These are phyloP conservation scores for Mionectes olivaceus DNA, from an alignment of 2,797 vertebrate species.

Conservation along the genomic window DNA sequence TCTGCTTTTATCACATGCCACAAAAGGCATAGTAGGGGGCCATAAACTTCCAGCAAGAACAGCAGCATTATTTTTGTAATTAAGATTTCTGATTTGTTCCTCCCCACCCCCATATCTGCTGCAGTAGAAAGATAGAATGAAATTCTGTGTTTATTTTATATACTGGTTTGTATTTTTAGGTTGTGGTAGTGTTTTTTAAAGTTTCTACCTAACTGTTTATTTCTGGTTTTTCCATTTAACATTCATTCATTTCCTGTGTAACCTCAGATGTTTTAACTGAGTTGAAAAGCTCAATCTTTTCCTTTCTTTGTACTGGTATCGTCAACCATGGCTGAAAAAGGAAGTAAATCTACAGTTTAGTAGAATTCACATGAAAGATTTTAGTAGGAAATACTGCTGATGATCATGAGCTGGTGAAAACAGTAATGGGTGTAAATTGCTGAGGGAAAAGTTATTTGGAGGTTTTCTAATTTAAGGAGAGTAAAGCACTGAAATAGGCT, in stretches of 20 bases:
- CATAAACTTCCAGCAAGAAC: background rate
- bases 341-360: background rate
- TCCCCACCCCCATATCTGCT: background rate
- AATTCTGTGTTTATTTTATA: background rate
- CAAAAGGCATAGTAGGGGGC: background rate
- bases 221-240: background rate
- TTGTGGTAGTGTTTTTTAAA: background rate
- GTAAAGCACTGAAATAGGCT: background rate
- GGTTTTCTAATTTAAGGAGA: background rate
- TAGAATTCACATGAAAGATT: background rate
- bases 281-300: background rate
- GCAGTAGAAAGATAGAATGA: background rate
- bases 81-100: background rate
- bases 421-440: background rate
- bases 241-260: background rate
- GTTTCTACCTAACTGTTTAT: background rate
- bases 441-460: background rate
- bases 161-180: background rate
- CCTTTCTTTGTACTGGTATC: background rate
- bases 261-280: background rate
- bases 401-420: background rate
- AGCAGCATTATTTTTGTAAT: background rate
- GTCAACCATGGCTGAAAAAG: background rate
- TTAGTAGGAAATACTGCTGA: background rate
- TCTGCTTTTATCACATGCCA: background rate